phyloP scores from a whole-genome alignment of 2,888 invertebrate genomes.

The Arrhopalites spinosus region DNA sequence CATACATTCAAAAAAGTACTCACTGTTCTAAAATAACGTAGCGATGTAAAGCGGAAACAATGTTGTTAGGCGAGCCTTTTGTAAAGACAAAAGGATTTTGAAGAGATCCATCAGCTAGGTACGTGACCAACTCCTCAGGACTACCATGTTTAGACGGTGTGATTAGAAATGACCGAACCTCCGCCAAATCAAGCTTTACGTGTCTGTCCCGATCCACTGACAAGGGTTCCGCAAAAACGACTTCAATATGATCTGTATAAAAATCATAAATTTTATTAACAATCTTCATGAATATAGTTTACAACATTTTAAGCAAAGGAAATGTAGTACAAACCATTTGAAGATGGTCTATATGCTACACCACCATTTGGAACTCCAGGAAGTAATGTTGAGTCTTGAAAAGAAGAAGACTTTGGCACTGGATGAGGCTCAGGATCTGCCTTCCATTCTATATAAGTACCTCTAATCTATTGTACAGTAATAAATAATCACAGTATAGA shows the following conservation, averaged over 20 bases:
- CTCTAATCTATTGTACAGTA: conserved; percentile 52
- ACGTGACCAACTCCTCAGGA: conserved; percentile 65
- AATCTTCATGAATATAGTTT: not conserved
- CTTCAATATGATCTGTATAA: conserved; percentile 18
- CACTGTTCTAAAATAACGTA: conserved; percentile 67
- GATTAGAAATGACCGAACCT: conserved; percentile 51
- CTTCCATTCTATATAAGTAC: conserved; percentile 80
- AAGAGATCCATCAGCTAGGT: conserved; percentile 72
- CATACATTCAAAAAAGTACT: conserved; percentile 61
- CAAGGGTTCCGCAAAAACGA: conserved; percentile 17
- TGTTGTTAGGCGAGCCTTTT: conserved; percentile 80
- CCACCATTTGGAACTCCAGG: conserved; percentile 47
- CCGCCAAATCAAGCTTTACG: conserved; percentile 54
- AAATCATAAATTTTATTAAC: not conserved
- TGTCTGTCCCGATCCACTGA: not conserved
- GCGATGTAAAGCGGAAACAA: conserved; percentile 64
- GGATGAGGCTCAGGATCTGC: conserved; percentile 67
- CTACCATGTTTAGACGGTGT: conserved; percentile 43
- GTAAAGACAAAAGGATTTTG: conserved; percentile 86
- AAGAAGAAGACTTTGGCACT: conserved; percentile 6
- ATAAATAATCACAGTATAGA: conserved; percentile 12
- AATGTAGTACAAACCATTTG: conserved; percentile 21
- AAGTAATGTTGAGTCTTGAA: conserved; percentile 29
- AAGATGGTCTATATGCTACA: conserved; percentile 50
- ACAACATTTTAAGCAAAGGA: conserved; percentile 1